Evolutionary conservation across 1,140 invertebrate species (phyloP).

Genomic region (Halesus radiatus): DNA sequence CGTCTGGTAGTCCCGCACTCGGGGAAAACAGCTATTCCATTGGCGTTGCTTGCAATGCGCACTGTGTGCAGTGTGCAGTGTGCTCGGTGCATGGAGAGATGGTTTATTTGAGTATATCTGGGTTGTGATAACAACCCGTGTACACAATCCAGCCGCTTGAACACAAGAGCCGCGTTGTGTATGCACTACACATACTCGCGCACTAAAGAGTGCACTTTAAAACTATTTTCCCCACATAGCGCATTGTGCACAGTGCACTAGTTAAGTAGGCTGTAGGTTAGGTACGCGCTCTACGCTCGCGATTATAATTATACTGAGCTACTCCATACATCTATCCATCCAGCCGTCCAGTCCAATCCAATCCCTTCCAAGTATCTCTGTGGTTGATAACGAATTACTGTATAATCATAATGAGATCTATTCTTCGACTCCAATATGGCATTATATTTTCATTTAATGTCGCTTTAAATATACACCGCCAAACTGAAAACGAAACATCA

Average conservation of each 20-base stretch:
- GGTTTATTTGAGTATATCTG: constrained; percentile 38
- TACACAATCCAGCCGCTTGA: constrained; percentile 28
- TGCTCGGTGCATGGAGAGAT: not conserved
- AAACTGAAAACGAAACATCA: too few species aligned
- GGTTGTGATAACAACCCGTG: constrained; percentile 39
- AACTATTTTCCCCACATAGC: constrained; percentile 7
- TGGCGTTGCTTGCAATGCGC: not conserved
- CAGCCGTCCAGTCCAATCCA: too few species aligned
- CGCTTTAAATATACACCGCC: too few species aligned
- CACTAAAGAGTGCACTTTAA: constrained; percentile 12
- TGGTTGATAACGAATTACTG: too few species aligned
- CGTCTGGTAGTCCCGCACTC: not conserved
- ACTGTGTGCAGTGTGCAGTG: not conserved
- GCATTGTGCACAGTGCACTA: too few species aligned
- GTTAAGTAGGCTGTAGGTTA: not conserved
- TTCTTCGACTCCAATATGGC: not conserved
- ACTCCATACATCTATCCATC: too few species aligned
- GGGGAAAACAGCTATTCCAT: not conserved
- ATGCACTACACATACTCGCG: not conserved
- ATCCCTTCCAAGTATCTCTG: too few species aligned
- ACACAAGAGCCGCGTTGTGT: constrained; percentile 35
- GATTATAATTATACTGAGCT: not conserved
- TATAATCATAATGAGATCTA: too few species aligned
- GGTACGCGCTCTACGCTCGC: not conserved
- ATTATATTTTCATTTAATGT: not conserved